Conservation (phyloP, 2,113 vertebrate genomes). For the Rhynchomys soricoides region DNA sequence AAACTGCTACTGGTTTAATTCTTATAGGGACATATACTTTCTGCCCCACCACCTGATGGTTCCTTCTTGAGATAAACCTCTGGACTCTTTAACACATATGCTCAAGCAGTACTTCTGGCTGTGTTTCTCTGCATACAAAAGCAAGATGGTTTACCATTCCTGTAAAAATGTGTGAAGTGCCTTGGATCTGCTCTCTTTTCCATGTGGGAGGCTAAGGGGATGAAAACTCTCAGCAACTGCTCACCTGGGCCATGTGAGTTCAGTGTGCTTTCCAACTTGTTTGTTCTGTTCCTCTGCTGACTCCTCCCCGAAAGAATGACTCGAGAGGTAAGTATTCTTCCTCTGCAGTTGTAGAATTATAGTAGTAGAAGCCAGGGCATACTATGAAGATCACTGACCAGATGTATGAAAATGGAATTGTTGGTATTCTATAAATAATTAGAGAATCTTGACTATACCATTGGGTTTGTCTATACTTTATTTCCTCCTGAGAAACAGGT, state of each 20-base stretch:
- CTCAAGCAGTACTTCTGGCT: not conserved
- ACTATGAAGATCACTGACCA: not conserved
- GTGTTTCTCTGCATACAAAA: not conserved
- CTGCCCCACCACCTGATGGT: not conserved
- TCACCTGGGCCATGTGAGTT: not conserved
- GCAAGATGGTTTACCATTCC: not conserved
- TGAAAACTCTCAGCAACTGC: not conserved
- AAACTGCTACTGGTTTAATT: not conserved
- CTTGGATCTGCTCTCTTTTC: not conserved
- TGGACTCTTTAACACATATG: not conserved
- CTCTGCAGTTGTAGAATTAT: not conserved
- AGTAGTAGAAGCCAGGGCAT: not conserved
- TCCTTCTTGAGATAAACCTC: not conserved
- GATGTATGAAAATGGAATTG: not conserved
- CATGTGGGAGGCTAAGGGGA: not conserved
- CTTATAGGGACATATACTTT: not conserved
- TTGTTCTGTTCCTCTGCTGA: not conserved
- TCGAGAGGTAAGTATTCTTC: not conserved
- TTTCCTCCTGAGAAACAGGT: not conserved
- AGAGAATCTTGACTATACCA: not conserved
- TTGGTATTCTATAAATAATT: not conserved
- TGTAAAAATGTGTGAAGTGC: not conserved
- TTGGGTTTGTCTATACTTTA: slow-evolving; percentile 3
- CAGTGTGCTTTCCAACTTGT: not conserved
- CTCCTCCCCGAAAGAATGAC: not conserved